Base-by-base conservation (phyloP, 2,797 vertebrate genomes). In the Xiphorhynchus erythropygius region DNA sequence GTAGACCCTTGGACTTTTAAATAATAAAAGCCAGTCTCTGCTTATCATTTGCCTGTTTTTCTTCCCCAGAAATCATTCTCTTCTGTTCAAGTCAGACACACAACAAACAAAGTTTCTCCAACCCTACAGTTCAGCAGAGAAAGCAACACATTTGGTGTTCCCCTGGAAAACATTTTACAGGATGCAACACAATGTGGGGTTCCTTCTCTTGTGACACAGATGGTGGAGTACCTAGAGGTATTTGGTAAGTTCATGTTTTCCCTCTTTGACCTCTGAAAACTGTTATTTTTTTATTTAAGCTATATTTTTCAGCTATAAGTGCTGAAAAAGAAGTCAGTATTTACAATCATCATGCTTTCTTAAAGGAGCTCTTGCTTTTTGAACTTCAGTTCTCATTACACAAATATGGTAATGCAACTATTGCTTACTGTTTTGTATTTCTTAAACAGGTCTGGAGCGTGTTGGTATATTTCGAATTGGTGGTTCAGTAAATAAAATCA, bases 191-290 rank as follows among this genome's bases (percentile, higher is more conserved):
- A 75, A 39, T 57, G 95, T 96, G 70, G 91, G 12, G 82, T 99
- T 88, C 99, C 98, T 27, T 87, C 95, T 62, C 93, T 98, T 50
- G 89, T 99, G 30, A 93, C 87, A 87, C 95, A 98, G 89, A 98
- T 98, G 97, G 98, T 99, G 90, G 97, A 98, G 62, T 98, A 98
- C 92, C 96, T 99, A 52, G 97, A 98, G 85, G 95, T 83, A 13
- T 97, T 98, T 64, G 98, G 98, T 98, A 97, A 96, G 89, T 83
- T 59, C 3, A 1, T 13, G 3, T 53, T 82, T 80, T 89, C 42
- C 41, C 24, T 67, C 10, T 22, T 69, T 0, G 1, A 16, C 37
- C 37, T 74, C 28, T 86, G 22, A 57, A 87, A 79, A 49, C 4
- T 18, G 13, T 12, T 75, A 12, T 27, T 32, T 62, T 11, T 70